Percentiles rank a stretch among this genome's conserved stretches.
Conservation (phyloP, 2,113 vertebrate species). For the Mugil cephalus region DNA sequence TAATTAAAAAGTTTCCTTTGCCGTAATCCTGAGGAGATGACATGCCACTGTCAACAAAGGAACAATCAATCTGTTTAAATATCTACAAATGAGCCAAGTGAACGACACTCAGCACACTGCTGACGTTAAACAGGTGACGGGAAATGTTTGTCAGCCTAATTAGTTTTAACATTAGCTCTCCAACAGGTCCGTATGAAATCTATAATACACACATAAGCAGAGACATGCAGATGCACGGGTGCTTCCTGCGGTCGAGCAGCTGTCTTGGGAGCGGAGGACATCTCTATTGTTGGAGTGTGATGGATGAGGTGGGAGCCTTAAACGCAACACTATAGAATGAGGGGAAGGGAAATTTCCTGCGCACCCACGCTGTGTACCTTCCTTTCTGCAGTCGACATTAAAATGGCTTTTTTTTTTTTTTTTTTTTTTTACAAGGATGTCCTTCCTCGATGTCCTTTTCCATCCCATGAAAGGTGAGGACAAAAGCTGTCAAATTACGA, state of each 20-base stretch:
- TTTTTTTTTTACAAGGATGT: background rate
- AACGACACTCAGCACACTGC: slow-evolving; percentile 20
- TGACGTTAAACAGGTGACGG: slow-evolving; percentile 16
- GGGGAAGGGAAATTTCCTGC: slow-evolving; percentile 24
- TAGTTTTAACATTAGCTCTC: slow-evolving; percentile 16
- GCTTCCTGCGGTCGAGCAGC: slow-evolving; percentile 54
- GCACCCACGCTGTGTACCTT: slow-evolving; percentile 29
- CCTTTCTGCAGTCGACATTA: slow-evolving; percentile 43
- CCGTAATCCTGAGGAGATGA: slow-evolving; percentile 18
- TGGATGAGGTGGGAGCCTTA: slow-evolving; percentile 64
- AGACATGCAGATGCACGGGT: slow-evolving; percentile 18
- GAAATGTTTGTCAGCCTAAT: slow-evolving; percentile 18
- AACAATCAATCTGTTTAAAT: slow-evolving; percentile 54
- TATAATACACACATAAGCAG: slow-evolving; percentile 29
- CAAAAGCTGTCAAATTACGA: slow-evolving; percentile 48
- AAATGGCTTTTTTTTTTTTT: slow-evolving; percentile 26
- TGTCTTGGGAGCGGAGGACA: slow-evolving; percentile 64
- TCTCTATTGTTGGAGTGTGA: slow-evolving; percentile 75
- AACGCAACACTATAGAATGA: slow-evolving; percentile 35
- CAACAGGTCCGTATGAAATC: background rate
- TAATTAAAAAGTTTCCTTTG: slow-evolving; percentile 58
- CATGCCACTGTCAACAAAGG: slow-evolving; percentile 56
- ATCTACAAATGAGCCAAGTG: slow-evolving; percentile 24
- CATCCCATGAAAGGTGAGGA: slow-evolving; percentile 44
- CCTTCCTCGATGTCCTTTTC: slow-evolving; percentile 9